These are phyloP conservation scores for Patiria pectinifera DNA, from an alignment of 53 echinoderm and acorn worm genomes.

Conservation along the genomic window DNA sequence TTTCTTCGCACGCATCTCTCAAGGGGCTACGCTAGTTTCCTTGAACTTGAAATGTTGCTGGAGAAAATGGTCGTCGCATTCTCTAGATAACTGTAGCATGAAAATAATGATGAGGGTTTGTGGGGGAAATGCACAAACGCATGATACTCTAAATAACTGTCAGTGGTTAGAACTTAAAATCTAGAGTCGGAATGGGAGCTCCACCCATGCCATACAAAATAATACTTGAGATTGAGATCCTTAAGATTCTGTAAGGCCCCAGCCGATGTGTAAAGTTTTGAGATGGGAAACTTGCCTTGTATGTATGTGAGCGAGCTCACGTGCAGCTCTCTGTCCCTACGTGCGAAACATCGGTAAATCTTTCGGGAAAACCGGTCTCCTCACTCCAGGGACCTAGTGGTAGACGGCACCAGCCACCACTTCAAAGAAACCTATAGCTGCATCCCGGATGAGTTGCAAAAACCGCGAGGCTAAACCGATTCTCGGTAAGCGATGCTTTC, in stretches of 20 bases:
- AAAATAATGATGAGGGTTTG: too few relatives aligned
- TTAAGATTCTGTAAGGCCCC: too few relatives aligned
- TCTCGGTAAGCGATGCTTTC: not conserved
- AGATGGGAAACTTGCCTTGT: not conserved
- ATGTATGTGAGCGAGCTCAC: not conserved
- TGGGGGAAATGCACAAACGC: too few relatives aligned
- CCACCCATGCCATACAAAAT: too few relatives aligned
- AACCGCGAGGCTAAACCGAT: not conserved
- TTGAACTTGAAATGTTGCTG: conserved; percentile 8
- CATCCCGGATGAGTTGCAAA: not conserved
- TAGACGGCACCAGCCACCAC: not conserved
- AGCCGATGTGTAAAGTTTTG: not conserved
- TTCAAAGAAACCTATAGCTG: not conserved
- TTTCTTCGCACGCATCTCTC: conserved; percentile 1
- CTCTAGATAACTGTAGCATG: too few relatives aligned
- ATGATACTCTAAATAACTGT: not conserved
- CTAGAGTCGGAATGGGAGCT: not conserved
- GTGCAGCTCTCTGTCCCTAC: not conserved
- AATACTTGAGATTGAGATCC: too few relatives aligned
- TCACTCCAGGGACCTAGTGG: not conserved
- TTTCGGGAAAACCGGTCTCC: not conserved
- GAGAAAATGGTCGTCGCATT: too few relatives aligned
- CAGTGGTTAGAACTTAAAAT: not conserved
- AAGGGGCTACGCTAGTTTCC: not conserved
- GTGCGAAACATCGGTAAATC: not conserved